Evolutionary conservation across 2,888 invertebrate species (phyloP), one percentile per base, ranked within the genome.

Genomic region (Oeneis ivallda): DNA sequence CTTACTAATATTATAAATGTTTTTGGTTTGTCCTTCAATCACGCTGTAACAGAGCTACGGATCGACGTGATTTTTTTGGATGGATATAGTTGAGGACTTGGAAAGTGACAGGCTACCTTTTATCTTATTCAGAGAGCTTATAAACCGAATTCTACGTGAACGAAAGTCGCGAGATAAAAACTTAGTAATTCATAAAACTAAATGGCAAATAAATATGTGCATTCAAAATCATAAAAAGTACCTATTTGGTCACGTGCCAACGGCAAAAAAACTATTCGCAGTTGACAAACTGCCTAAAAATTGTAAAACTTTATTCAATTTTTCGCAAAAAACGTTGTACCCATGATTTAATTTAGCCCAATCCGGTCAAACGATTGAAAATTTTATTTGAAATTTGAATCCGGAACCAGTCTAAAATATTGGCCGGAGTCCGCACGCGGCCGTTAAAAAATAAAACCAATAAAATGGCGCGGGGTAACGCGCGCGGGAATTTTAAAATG

Each of bases 401-500:
- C 61, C 50, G 61, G 61, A 61, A 61, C 61, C 61, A 52, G 13
- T 50, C 41, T 61, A 61, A 61, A 61, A 43, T 52, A 61, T 61
- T 43, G 50, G 52, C 61, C 41, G 60, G n/a, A 9, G 26, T 9
- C 52, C 52, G 61, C 39, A 41, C 47, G 39, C 50, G 41, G 41
- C 50, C 41, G 49, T 62, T 61, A 62, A 69, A 69, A 68, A 70
- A 70, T 61, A 70, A 68, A 68, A 68, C 65, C 64, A 70, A 68
- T 66, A 66, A 70, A 65, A 64, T 45, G 56, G 62, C 67, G n/a
- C n/a, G n/a, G 62, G 50, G 50, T 43, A 61, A 64, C 68, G 61
- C 61, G 45, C 64, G 53, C 63, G 65, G 65, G 67, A 69, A 65
- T 68, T 68, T 70, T 69, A 73, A 73, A 71, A 73, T 72, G 73